Base-by-base conservation (phyloP, 2,888 invertebrate species). In the Pandemis corylana region DNA sequence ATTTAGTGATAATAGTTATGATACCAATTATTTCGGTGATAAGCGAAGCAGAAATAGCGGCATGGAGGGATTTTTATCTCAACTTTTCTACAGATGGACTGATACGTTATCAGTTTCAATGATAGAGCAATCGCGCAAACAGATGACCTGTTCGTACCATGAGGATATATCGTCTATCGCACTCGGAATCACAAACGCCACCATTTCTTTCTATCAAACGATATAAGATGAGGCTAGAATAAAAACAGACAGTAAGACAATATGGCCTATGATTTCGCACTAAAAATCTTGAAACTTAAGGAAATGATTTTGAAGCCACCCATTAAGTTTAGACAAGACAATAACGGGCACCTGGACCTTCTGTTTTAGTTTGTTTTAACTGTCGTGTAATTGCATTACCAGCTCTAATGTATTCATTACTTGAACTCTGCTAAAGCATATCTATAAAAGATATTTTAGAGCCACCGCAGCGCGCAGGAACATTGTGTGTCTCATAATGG, bases 111-210 rank as follows among this genome's bases (percentile, higher is more conserved):
- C 59, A 12, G 5, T 28, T 12, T 10, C 59, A 59, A 28, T 59
- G 56, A 56, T 56, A 59, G 12, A 6, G 7, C 42, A 70, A 70
- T 53, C 70, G 20, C 51, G 20, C 70, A 63, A 53, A 41, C 7
- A 36, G 69, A 69, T 62, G 69, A 69, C 69, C 69, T 62, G 61
- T 61, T 59, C 7, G 51, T 62, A 36, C 41, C 13, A 15, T 51
- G 59, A 49, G 28, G 28, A 36, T 36, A 36, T 36, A 36, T 36
- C 28, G 28, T 36, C 28, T 36, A 53, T 68, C 5, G 53, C 53
- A 15, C 53, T 53, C 28, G 28, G 28, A 36, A 36, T 36, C 28
- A 36, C 28, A 36, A 36, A 36, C 28, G 28, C 28, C 4, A 36
- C 28, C 28, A 4, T 36, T 36, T 36, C 28, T 36, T 36, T 36